A percentile compares a stretch with the other conserved stretches of the same genome.
Conservation (phyloP, 92 coral and sea anemone species). For the Porites evermanni region DNA sequence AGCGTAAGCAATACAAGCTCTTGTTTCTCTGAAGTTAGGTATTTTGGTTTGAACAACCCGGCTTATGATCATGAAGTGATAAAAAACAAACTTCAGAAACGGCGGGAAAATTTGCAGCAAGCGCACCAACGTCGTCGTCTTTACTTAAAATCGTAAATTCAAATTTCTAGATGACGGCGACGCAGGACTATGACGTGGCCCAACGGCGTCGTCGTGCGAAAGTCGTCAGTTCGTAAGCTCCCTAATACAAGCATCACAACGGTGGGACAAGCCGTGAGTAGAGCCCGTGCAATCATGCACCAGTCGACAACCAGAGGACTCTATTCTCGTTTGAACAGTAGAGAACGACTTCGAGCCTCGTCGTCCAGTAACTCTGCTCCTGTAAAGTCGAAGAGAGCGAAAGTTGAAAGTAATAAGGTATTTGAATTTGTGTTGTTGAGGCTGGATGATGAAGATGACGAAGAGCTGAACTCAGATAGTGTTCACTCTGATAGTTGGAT, state of each 20-base stretch:
- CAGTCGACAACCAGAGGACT: slow-evolving; percentile 41
- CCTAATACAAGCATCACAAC: slow-evolving; percentile 11
- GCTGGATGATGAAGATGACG: slow-evolving; percentile 33
- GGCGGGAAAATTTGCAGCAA: no score
- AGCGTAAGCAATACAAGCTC: no score
- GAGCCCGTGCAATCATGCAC: slow-evolving; percentile 47
- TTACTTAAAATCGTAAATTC: no score
- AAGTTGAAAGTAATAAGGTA: slow-evolving; percentile 26
- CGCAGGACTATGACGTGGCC: no score
- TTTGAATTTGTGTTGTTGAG: slow-evolving; percentile 57
- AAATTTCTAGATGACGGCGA: no score
- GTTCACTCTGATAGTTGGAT: slow-evolving; percentile 11
- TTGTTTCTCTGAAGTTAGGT: no score
- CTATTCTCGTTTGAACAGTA: slow-evolving; percentile 35
- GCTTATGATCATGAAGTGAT: no score
- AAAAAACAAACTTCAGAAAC: no score
- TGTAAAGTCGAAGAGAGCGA: slow-evolving; percentile 11
- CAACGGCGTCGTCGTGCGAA: no score
- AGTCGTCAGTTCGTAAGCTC: no score
- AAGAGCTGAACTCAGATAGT: not conserved
- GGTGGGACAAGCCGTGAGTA: slow-evolving; percentile 27
- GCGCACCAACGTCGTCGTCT: no score
- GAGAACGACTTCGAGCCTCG: slow-evolving; percentile 46
- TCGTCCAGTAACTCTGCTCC: slow-evolving; percentile 17
- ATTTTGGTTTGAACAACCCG: no score